A percentile compares a stretch with the other conserved stretches of the same genome.
Evolutionary conservation across 2,797 vertebrate genomes (phyloP).

Genomic region (Staurois parvus): DNA sequence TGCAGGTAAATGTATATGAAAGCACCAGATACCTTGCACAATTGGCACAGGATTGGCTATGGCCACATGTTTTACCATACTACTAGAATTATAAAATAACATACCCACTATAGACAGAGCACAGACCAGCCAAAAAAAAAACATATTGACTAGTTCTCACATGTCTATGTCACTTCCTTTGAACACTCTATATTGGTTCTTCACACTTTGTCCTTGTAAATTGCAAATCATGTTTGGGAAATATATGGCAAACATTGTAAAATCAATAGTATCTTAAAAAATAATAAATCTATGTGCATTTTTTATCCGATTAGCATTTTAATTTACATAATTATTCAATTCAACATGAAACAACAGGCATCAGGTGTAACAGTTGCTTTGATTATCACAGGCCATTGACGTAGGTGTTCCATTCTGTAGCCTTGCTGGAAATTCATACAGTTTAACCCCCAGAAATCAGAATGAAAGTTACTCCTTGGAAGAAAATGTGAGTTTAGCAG

Average conservation of each 20-base stretch:
- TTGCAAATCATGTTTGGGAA: neutral
- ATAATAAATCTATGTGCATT: neutral
- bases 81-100: too few relatives aligned
- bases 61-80: too few relatives aligned
- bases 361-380: slow-evolving; percentile 1
- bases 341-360: slow-evolving; percentile 18
- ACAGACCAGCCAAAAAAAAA: neutral
- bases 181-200: neutral
- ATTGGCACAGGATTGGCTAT: too few relatives aligned
- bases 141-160: neutral
- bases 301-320: neutral
- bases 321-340: slow-evolving; percentile 41
- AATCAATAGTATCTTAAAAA: neutral
- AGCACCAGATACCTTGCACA: too few relatives aligned
- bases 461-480: neutral
- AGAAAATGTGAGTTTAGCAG: neutral
- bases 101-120: too few relatives aligned
- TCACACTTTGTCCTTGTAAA: neutral
- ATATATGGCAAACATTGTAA: neutral
- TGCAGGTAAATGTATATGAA: too few relatives aligned
- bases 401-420: neutral
- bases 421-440: neutral
- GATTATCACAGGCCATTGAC: slow-evolving; percentile 34
- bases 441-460: neutral
- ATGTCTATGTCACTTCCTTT: neutral